Conservation (phyloP, 1,140 invertebrate species). For the Plodia interpunctella region DNA sequence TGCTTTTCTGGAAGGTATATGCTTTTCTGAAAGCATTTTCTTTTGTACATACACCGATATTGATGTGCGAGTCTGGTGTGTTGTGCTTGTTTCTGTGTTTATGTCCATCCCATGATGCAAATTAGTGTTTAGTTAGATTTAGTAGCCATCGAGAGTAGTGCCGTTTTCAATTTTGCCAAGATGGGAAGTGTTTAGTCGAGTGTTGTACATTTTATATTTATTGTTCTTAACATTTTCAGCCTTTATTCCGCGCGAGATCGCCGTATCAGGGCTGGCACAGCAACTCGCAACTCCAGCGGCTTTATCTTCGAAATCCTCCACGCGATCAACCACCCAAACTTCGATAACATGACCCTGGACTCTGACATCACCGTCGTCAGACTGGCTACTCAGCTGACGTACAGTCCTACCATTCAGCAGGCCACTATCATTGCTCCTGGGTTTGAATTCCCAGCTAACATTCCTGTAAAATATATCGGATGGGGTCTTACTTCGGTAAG, state of each 20-base stretch:
- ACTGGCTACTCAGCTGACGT: neutral
- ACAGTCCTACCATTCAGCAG: slow-evolving; percentile 11
- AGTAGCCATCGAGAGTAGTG: too few relatives aligned
- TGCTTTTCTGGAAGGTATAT: slow-evolving; percentile 41
- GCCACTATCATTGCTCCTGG: slow-evolving; percentile 18
- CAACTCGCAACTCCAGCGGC: slow-evolving; percentile 14
- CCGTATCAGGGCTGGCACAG: slow-evolving; percentile 20
- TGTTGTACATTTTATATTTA: too few relatives aligned
- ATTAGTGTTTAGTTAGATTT: too few relatives aligned
- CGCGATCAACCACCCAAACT: slow-evolving; percentile 13
- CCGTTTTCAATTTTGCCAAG: too few relatives aligned
- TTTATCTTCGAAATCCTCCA: neutral
- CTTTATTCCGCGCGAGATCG: slow-evolving; percentile 9
- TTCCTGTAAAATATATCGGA: slow-evolving; percentile 28
- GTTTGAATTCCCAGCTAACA: slow-evolving; percentile 19
- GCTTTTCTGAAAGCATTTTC: neutral
- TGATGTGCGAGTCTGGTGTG: too few relatives aligned
- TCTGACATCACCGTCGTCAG: slow-evolving; percentile 12
- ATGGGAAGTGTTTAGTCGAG: too few relatives aligned
- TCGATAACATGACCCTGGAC: neutral
- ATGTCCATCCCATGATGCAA: too few relatives aligned
- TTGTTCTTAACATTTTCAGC: slow-evolving; percentile 5
- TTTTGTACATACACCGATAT: too few relatives aligned
- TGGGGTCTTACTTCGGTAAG: slow-evolving; percentile 28
- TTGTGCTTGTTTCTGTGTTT: too few relatives aligned